Base-by-base conservation (phyloP, 2,888 invertebrate species). In the Leptopilina myrica region DNA sequence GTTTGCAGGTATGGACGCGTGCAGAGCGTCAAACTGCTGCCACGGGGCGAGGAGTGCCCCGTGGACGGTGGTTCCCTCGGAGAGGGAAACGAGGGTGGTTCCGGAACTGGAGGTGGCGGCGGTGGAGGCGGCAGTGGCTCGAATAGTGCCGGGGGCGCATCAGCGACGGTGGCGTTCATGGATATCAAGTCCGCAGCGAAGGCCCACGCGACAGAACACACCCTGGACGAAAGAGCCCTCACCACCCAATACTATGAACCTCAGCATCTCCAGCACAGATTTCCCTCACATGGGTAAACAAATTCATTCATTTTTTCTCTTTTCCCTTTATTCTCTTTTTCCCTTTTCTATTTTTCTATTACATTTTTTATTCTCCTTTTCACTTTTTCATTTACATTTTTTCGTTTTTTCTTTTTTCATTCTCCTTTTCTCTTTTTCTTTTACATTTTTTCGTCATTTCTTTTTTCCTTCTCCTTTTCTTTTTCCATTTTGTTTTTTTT, bases 131-230 rank as follows among this genome's bases (percentile, higher is more conserved):
- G 93, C 90, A 92, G 92, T 89, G 92, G 93, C 88, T 88, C 90
- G 91, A 92, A 93, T 92, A 93, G 94, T 92, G 94, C 93, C 92
- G 92, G 93, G 91, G 93, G 95, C 92, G 94, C 95, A 92, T 96
- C 96, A 93, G 97, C 97, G 92, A 96, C 97, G 92, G 97, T 97
- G 93, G 97, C 97, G 93, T 98, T 98, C 94, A 97, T 98, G 95
- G 98, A 98, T 94, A 98, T 98, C 94, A 97, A 97, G 94, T 97
- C 97, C 91, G 98, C 98, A 92, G 95, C 97, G 92, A 98, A 98
- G 93, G 97, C 98, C 87, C 97, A 97, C 93, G 96, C 96, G 92
- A 95, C 95, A 90, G 97, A 97, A 92, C 97, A 97, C 93, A 96
- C 96, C 92, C 92, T 98, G 93, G 97, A 97, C 92, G 97, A 97